A percentile compares a stretch with the other conserved stretches of the same genome.
These are phyloP conservation scores for Epinephelus fuscoguttatus DNA, from an alignment of 2,113 vertebrate species.

Conservation along the genomic window DNA sequence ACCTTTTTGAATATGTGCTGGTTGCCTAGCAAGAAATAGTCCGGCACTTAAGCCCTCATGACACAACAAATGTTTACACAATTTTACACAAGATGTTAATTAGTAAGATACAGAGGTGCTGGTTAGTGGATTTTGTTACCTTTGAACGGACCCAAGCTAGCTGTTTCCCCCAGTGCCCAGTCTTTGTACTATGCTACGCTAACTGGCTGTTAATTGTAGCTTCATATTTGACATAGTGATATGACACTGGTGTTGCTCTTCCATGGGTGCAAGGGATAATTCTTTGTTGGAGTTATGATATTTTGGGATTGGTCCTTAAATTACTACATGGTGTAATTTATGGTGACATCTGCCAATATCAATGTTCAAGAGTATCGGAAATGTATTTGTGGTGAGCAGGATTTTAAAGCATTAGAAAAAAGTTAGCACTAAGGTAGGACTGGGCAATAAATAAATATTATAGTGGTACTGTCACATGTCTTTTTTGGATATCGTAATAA, in stretches of 20 bases:
- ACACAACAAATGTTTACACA: neutral
- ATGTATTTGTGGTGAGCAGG: neutral
- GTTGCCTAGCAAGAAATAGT: neutral
- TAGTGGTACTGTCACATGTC: too few relatives aligned
- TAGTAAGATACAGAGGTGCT: neutral
- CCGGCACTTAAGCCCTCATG: neutral
- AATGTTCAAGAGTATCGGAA: neutral
- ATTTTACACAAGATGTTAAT: neutral
- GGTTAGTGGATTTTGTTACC: neutral
- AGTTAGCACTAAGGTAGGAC: too few relatives aligned
- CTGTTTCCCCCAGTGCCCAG: neutral
- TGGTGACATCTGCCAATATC: neutral
- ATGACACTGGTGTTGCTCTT: neutral
- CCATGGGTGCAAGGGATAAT: neutral
- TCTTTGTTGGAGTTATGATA: neutral
- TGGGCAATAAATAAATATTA: too few relatives aligned
- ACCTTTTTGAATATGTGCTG: neutral
- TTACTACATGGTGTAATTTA: neutral
- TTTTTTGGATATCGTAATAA: too few relatives aligned
- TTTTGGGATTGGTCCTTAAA: neutral
- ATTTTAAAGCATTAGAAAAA: too few relatives aligned
- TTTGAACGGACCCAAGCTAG: neutral
- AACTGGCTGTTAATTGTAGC: neutral
- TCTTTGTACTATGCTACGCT: constrained; percentile 5
- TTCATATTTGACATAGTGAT: neutral